Conservation (phyloP, 1,140 invertebrate species). For the Drosophila azteca region DNA sequence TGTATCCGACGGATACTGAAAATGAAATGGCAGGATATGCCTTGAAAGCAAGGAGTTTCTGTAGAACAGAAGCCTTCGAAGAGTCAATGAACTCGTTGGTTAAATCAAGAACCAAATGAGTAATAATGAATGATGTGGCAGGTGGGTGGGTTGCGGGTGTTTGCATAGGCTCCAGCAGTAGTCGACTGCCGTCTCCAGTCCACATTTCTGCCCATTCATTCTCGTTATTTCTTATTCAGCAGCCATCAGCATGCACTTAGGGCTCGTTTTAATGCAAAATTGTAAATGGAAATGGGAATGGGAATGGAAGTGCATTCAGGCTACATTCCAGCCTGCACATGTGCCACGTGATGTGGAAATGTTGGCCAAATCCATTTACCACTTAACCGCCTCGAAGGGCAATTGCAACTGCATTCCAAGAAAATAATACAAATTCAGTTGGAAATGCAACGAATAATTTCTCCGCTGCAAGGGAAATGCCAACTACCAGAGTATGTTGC, state of each 20-base stretch:
- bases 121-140: constrained; percentile 39
- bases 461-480: constrained; percentile 5
- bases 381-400: neutral
- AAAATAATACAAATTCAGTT: constrained; percentile 47
- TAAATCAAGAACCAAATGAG: constrained; percentile 28
- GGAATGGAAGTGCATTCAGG: constrained; percentile 9
- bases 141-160: neutral
- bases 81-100: constrained; percentile 51
- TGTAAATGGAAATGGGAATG: constrained; percentile 37
- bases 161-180: neutral
- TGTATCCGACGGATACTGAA: too few relatives aligned
- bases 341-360: constrained; percentile 50
- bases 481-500: constrained; percentile 28
- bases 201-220: constrained; percentile 1
- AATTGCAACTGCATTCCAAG: constrained; percentile 35
- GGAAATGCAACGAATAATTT: constrained; percentile 39
- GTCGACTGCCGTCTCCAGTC: neutral
- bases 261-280: constrained; percentile 20
- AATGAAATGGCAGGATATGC: too few relatives aligned
- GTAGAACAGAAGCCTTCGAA: neutral
- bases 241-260: constrained; percentile 36
- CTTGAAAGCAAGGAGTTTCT: neutral
- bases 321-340: constrained; percentile 30
- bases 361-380: constrained; percentile 18
- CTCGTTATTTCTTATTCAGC: constrained; percentile 38